phyloP scores from a whole-genome alignment of 2,888 invertebrate genomes.

The Sylvicola fuscatus region DNA sequence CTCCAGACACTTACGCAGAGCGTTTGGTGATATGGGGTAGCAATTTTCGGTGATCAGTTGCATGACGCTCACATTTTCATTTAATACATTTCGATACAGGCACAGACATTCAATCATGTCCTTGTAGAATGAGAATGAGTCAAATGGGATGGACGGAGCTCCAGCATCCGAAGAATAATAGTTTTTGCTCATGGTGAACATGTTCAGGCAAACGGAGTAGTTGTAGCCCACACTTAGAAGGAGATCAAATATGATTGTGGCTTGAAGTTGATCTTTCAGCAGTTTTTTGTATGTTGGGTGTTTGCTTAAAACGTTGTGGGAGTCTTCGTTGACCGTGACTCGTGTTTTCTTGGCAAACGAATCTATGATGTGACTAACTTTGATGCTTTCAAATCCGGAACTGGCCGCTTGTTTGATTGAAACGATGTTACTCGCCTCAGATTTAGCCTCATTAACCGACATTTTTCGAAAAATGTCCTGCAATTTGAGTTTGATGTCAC shows the following conservation, averaged over 20 bases:
- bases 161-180: no score
- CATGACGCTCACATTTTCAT: conserved; percentile 13
- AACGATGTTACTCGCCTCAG: conserved; percentile 11
- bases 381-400: conserved; percentile 34
- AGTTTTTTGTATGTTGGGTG: conserved; percentile 18
- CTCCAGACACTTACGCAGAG: conserved; percentile 14
- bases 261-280: conserved; percentile 15
- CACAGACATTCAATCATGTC: conserved; percentile 6
- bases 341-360: conserved; percentile 28
- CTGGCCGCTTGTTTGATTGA: conserved; percentile 32
- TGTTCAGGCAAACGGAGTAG: conserved; percentile 19
- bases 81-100: conserved; percentile 3
- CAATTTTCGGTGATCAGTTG: conserved; percentile 11
- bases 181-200: conserved; percentile 14
- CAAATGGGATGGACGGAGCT: conserved; percentile 15
- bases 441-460: conserved; percentile 12
- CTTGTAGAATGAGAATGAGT: conserved; percentile 12
- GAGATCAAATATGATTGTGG: conserved; percentile 19
- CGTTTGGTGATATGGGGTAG: conserved; percentile 15
- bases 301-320: conserved; percentile 14
- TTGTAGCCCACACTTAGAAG: conserved; percentile 19
- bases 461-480: conserved; percentile 18
- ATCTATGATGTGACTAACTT: conserved; percentile 37
- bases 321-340: conserved; percentile 13
- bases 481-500: conserved; percentile 18